A percentile compares a stretch with the other conserved stretches of the same genome.
phyloP scores from a whole-genome alignment of 2,888 invertebrate genomes.

The Gortyna flavago region DNA sequence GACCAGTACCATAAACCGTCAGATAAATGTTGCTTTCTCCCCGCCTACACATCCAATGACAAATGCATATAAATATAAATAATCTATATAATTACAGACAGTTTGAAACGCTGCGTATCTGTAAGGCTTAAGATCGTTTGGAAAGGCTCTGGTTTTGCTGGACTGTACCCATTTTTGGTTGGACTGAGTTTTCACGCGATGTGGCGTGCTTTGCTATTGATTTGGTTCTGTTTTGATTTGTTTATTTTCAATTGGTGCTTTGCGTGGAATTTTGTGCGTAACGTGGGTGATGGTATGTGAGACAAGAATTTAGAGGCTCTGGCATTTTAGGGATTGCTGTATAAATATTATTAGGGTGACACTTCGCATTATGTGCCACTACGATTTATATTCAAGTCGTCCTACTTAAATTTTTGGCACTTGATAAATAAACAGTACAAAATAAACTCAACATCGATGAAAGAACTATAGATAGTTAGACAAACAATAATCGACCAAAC shows the following conservation, averaged over 20 bases:
- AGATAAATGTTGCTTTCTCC: slow-evolving; percentile 77
- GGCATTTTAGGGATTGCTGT: not conserved
- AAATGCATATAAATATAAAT: slow-evolving; percentile 75
- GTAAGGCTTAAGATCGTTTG: slow-evolving; percentile 38
- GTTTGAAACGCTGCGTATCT: slow-evolving; percentile 54
- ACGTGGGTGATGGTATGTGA: not conserved
- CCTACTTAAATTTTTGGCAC: not conserved
- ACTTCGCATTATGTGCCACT: not conserved
- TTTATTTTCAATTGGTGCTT: not conserved
- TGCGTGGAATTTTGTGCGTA: slow-evolving; percentile 1
- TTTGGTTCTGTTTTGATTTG: slow-evolving; percentile 23
- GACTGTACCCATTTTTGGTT: slow-evolving; percentile 40
- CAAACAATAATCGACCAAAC: not conserved
- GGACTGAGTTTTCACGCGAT: slow-evolving; percentile 42
- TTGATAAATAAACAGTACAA: not conserved
- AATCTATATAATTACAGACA: slow-evolving; percentile 62
- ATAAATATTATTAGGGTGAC: too few species aligned
- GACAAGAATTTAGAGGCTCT: not conserved
- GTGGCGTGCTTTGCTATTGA: slow-evolving; percentile 46
- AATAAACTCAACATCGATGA: not conserved
- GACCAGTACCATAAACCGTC: slow-evolving; percentile 58
- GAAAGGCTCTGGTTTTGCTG: slow-evolving; percentile 29
- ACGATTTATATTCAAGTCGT: not conserved
- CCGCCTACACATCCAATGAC: slow-evolving; percentile 76
- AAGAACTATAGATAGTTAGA: not conserved